Conservation (phyloP, 92 coral and sea anemone species). For the Pocillopora grandis region DNA sequence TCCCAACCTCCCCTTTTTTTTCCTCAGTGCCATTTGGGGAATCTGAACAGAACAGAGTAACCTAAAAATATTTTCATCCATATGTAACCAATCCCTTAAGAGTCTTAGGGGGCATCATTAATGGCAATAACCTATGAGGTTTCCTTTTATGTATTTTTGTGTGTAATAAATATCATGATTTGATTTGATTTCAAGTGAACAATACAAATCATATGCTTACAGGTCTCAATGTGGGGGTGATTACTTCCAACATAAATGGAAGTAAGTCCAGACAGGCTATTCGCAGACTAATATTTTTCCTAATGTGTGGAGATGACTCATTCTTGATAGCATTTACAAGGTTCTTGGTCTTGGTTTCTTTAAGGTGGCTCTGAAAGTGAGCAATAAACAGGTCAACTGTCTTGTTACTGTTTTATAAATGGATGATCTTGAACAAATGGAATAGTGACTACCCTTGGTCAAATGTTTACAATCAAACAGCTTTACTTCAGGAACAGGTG, state of each 20-base stretch:
- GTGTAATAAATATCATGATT: not conserved
- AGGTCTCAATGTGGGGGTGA: constrained; percentile 93
- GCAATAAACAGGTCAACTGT: not conserved
- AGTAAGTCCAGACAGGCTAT: constrained; percentile 74
- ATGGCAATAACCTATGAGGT: too few relatives aligned
- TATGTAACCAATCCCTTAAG: too few relatives aligned
- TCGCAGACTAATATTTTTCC: constrained; percentile 67
- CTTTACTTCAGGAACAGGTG: not conserved
- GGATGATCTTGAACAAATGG: too few relatives aligned
- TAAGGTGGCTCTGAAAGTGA: constrained; percentile 59
- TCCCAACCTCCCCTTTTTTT: too few relatives aligned
- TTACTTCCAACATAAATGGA: constrained; percentile 79
- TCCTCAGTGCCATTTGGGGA: too few relatives aligned
- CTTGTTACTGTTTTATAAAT: not conserved
- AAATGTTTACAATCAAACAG: not conserved
- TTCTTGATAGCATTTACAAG: constrained; percentile 68
- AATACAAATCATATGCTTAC: constrained; percentile 37
- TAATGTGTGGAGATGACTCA: constrained; percentile 79
- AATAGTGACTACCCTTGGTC: too few relatives aligned
- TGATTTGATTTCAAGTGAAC: not conserved
- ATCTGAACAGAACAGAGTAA: too few relatives aligned
- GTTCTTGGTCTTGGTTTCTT: constrained; percentile 70
- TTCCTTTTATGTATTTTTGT: too few relatives aligned
- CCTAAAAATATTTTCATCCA: too few relatives aligned
- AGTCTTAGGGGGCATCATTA: too few relatives aligned